phyloP scores from a whole-genome alignment of 2,888 invertebrate genomes.

The Leptinotarsa haldemani region DNA sequence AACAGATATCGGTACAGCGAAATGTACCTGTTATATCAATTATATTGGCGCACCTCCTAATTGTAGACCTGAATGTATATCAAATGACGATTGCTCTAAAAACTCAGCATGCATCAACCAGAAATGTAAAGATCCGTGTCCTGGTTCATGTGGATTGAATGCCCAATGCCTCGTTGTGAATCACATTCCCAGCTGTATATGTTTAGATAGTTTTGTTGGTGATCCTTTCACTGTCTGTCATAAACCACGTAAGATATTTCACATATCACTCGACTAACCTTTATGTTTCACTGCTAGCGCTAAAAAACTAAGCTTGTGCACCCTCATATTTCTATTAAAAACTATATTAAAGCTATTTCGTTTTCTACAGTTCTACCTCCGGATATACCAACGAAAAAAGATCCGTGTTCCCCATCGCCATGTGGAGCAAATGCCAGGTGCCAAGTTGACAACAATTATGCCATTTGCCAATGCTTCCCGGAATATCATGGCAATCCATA shows the following conservation, averaged over 20 bases:
- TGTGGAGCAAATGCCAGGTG: constrained; percentile 86
- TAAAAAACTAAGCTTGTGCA: constrained; percentile 27
- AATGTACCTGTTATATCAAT: constrained; percentile 78
- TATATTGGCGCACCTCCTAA: constrained; percentile 78
- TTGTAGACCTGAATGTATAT: constrained; percentile 81
- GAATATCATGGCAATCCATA: constrained; percentile 83
- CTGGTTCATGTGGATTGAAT: constrained; percentile 79
- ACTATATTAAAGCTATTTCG: constrained; percentile 32
- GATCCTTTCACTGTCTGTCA: constrained; percentile 75
- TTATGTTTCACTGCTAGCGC: constrained; percentile 20
- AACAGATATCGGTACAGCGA: constrained; percentile 59
- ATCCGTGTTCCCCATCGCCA: constrained; percentile 85
- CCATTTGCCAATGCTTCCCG: constrained; percentile 79
- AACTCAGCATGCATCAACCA: constrained; percentile 78
- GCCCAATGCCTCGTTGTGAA: constrained; percentile 80
- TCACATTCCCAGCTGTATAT: constrained; percentile 81
- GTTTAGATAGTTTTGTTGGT: constrained; percentile 74
- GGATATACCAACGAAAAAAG: constrained; percentile 66
- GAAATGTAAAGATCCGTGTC: constrained; percentile 80
- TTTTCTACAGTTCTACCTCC: constrained; percentile 61
- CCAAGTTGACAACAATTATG: constrained; percentile 75
- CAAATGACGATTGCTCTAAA: constrained; percentile 78
- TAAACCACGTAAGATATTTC: constrained; percentile 69
- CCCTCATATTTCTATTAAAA: constrained; percentile 45
- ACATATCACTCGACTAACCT: constrained; percentile 29